A percentile compares a stretch with the other conserved stretches of the same genome.
phyloP scores from a whole-genome alignment of 2,113 vertebrate species.

The Ranitomeya variabilis region DNA sequence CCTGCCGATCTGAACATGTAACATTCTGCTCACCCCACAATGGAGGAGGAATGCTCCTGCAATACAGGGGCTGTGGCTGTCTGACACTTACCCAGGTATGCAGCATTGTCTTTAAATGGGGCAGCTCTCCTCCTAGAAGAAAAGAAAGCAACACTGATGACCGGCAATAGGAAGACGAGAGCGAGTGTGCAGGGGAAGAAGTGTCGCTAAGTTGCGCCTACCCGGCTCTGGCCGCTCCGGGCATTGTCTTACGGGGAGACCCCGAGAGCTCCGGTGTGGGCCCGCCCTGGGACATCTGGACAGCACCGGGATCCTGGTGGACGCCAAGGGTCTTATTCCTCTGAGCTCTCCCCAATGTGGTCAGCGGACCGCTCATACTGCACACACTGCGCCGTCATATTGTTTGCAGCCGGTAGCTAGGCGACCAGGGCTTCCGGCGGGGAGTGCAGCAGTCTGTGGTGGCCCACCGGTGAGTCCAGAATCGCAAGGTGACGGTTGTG shows the following conservation, averaged over 20 bases:
- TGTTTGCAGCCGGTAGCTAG: conserved; percentile 30
- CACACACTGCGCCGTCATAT: conserved; percentile 30
- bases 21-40: too few relatives aligned
- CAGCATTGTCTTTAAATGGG: conserved; percentile 17
- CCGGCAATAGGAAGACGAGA: neutral
- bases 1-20: too few relatives aligned
- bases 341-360: conserved; percentile 31
- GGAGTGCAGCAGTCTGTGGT: too few relatives aligned
- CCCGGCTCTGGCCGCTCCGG: neutral
- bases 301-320: neutral
- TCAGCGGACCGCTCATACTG: conserved; percentile 35
- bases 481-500: too few relatives aligned
- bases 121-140: conserved; percentile 21
- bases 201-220: neutral
- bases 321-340: neutral
- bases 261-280: neutral
- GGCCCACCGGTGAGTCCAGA: too few relatives aligned
- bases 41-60: too few relatives aligned
- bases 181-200: neutral
- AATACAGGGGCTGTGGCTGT: too few relatives aligned
- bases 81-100: conserved; percentile 10
- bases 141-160: neutral
- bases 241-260: neutral
- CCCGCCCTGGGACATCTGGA: neutral
- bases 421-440: neutral